Conservation (phyloP, 2,888 invertebrate genomes). For the Clivina fossor region DNA sequence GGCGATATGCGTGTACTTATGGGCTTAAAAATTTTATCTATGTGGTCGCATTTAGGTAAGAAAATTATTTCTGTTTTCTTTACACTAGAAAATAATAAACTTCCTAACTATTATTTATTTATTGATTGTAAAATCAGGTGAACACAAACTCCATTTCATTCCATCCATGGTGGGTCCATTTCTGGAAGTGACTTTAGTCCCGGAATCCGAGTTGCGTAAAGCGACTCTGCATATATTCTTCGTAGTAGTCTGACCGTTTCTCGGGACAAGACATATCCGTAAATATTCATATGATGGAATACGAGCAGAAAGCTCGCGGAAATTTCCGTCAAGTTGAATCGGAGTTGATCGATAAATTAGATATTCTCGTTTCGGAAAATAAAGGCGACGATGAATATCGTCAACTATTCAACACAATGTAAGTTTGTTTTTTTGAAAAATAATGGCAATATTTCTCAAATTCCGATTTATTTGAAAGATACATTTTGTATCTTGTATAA, state of each 20-base stretch:
- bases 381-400: conserved; percentile 93
- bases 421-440: conserved; percentile 56
- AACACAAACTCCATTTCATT: conserved; percentile 85
- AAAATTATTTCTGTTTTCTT: too few species aligned
- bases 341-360: conserved; percentile 90
- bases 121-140: conserved; percentile 56
- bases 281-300: conserved; percentile 97
- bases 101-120: too few species aligned
- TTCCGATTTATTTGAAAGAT: conserved; percentile 1
- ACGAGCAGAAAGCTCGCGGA: conserved; percentile 79
- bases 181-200: conserved; percentile 88
- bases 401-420: conserved; percentile 93
- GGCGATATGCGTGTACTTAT: conserved; percentile 91
- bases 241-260: too few species aligned
- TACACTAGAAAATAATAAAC: too few species aligned
- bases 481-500: too few species aligned
- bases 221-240: conserved; percentile 91
- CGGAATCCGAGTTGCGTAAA: conserved; percentile 80
- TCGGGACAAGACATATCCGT: too few species aligned
- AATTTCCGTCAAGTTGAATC: conserved; percentile 90
- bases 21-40: conserved; percentile 87
- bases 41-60: conserved; percentile 84
- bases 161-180: conserved; percentile 93
- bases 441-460: too few species aligned
- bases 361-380: conserved; percentile 88